Evolutionary conservation across 2,113 vertebrate genomes (phyloP), one percentile per base, ranked within the genome.

Genomic region (Halichoerus grypus): DNA sequence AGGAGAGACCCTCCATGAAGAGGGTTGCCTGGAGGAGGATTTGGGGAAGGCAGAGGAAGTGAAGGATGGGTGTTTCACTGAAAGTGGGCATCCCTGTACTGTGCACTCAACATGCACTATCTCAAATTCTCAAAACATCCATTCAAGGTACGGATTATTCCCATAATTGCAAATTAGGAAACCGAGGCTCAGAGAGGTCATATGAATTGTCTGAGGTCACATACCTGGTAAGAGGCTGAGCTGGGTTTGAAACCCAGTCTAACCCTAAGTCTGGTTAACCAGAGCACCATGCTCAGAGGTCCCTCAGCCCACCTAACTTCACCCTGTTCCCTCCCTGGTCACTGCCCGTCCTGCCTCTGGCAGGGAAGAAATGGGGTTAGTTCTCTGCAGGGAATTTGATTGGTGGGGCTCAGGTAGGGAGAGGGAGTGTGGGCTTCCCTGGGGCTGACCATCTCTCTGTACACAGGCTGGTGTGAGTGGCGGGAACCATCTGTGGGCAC

Each of bases 401-500:
- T 59, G 33, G 63, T 71, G 59, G 51, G 33, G 39, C 18, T 65
- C 7, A 19, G 9, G 42, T 55, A 57, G 26, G 36, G 77, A 74
- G 79, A 76, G 67, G 57, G 53, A 51, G 11, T 19, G 39, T 46
- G 81, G 67, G 33, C 49, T 31, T 69, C 14, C 51, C 69, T 69
- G 57, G 53, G 81, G 33, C 85, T 92, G 88, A 95, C 61, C 15
- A 0, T 97, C 39, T 96, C 87, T 97, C 63, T 36, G 9, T 82
- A 69, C 28, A 84, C 85, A 98, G 96, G 97, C 97, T 84, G 95
- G 74, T 87, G 77, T 92, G 22, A 15, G 42, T 92, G 94, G 67
- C 67, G 74, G 86, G 88, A 97, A 71, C 72, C 94, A 89, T 95
- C 94, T 0, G 63, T 98, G 95, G 86, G 97, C 95, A 97, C 98